phyloP scores from a whole-genome alignment of 1,140 invertebrate species.

The Caenorhabditis briggsae region DNA sequence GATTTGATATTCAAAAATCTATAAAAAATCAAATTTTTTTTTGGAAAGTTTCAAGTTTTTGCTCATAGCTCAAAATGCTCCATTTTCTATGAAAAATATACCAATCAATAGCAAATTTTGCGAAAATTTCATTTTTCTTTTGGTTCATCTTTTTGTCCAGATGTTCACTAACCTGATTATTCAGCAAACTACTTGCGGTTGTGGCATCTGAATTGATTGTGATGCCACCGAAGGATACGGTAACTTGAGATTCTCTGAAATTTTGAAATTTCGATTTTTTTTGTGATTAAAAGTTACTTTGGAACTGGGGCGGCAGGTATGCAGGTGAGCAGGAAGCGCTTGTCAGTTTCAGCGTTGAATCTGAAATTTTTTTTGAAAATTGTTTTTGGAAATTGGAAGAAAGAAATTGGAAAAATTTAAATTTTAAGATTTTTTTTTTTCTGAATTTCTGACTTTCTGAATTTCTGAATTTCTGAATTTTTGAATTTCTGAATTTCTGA shows the following conservation, averaged over 20 bases:
- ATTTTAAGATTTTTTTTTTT: too few species aligned
- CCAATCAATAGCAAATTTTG: too few species aligned
- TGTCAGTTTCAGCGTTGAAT: constrained; percentile 68
- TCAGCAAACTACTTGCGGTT: constrained; percentile 7
- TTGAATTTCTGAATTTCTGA: too few species aligned
- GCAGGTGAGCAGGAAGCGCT: constrained; percentile 76
- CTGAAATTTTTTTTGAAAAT: background rate
- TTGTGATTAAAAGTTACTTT: constrained; percentile 51
- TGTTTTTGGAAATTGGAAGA: too few species aligned
- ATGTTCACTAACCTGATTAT: constrained; percentile 1
- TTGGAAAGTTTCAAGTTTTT: too few species aligned
- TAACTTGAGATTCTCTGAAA: constrained; percentile 72
- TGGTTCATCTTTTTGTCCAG: background rate
- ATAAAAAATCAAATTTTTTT: too few species aligned
- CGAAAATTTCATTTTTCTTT: too few species aligned
- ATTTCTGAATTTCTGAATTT: background rate
- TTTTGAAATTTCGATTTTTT: constrained; percentile 48
- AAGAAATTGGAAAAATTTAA: too few species aligned
- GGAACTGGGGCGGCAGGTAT: constrained; percentile 69
- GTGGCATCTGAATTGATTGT: constrained; percentile 69
- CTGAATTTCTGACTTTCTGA: background rate
- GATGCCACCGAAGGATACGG: constrained; percentile 76
- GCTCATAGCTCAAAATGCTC: too few species aligned
- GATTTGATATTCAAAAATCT: too few species aligned
- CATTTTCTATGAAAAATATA: too few species aligned